A percentile compares a stretch with the other conserved stretches of the same genome.
Conservation (phyloP, 2,797 vertebrate species). For the Helicolenus hilgendorfi region DNA sequence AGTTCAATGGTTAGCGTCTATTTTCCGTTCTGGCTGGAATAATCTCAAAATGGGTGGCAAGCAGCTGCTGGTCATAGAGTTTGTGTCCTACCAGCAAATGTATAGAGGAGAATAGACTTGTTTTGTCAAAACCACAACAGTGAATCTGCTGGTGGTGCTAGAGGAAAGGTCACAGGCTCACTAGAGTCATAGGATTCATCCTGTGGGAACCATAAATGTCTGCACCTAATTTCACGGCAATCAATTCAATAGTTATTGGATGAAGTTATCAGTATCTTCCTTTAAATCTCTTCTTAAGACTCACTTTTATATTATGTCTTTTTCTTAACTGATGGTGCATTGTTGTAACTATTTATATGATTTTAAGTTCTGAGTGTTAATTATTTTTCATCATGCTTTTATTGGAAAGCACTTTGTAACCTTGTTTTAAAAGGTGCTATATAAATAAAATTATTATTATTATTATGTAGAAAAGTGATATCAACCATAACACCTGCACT, state of each 20-base stretch:
- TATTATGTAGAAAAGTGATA: neutral
- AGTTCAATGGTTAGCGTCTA: neutral
- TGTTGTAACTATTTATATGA: too few species aligned
- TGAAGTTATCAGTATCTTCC: too few species aligned
- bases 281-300: too few species aligned
- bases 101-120: neutral
- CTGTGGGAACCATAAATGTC: neutral
- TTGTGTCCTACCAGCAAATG: neutral
- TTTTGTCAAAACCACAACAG: neutral
- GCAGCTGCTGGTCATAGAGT: neutral
- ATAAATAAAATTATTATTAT: too few species aligned
- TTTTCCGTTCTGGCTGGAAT: neutral
- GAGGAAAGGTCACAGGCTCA: neutral
- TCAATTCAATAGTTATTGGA: neutral
- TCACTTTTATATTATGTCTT: too few species aligned
- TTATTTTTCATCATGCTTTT: too few species aligned
- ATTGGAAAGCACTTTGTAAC: too few species aligned
- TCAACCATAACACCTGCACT: neutral
- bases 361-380: too few species aligned
- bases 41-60: neutral
- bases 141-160: neutral
- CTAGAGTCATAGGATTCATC: neutral
- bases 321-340: too few species aligned
- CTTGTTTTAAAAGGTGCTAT: too few species aligned
- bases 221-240: neutral